Base-by-base conservation (phyloP, 2,113 vertebrate genomes). In the Gambusia affinis region DNA sequence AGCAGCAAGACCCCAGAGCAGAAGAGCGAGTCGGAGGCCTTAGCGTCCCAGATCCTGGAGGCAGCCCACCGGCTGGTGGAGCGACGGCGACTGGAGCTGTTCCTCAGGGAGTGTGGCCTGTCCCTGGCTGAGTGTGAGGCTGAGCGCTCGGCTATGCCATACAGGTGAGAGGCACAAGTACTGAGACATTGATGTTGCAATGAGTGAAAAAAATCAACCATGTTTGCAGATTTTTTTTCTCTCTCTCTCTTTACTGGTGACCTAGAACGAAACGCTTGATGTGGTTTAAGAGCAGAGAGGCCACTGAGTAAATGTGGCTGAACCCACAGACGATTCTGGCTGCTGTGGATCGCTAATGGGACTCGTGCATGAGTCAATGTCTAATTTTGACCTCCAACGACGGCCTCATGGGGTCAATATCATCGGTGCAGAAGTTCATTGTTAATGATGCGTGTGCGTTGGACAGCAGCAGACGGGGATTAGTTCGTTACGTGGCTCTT, bases 31-130 rank as follows among this genome's bases (percentile, higher is more conserved):
- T 90, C 94, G 0, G 92, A 94, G 47, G 89, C 78, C 44, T 79
- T 95, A 79, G 92, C 94, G 4, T 93, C 92, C 12, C 93, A 94
- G 88, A 91, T 95, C 77, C 76, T 94, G 88, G 87, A 92, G 85
- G 93, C 94, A 1, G 87, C 93, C 0, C 94, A 92, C 70, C 80
- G 88, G 64, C 81, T 93, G 84, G 86, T 94, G 88, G 94, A 95
- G 75, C 81, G 87, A 0, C 89, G 93, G 1, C 83, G 89, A 1
- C 84, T 95, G 75, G 93, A 94, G 82, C 88, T 93, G 27, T 95
- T 93, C 91, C 88, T 95, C 4, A 88, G 91, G 12, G 93, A 95
- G 67, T 94, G 88, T 54, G 91, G 92, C 72, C 90, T 95, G 15
- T 91, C 92, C 0, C 68, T 92, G 75, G 88, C 86, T 0, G 88